Percentiles rank a stretch among this genome's conserved stretches.
phyloP scores from a whole-genome alignment of 2,888 invertebrate species.

The Acleris literana region DNA sequence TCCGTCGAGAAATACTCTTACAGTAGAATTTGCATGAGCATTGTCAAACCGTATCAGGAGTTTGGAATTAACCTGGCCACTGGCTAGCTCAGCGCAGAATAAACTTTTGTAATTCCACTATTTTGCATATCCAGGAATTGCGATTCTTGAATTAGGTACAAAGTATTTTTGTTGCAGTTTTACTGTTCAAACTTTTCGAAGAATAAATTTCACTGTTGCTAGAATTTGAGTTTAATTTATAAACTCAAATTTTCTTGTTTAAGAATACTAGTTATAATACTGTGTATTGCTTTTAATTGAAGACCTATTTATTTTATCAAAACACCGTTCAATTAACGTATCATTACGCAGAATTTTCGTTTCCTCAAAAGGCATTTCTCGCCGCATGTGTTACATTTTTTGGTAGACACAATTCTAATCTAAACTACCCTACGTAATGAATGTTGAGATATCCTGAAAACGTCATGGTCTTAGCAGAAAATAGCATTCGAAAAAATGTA shows the following conservation, averaged over 20 bases:
- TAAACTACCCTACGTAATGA: too few species aligned
- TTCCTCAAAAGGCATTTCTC: too few species aligned
- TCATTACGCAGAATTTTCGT: too few species aligned
- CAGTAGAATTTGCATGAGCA: conserved; percentile 79
- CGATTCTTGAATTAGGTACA: conserved; percentile 37
- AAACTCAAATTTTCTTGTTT: neutral
- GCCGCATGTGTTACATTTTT: too few species aligned
- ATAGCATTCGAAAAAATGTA: too few species aligned
- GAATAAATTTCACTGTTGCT: conserved; percentile 13
- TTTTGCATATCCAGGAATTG: conserved; percentile 59
- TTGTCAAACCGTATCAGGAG: conserved; percentile 79
- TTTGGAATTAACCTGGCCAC: conserved; percentile 66
- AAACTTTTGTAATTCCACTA: conserved; percentile 67
- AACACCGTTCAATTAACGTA: too few species aligned
- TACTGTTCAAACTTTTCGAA: conserved; percentile 13
- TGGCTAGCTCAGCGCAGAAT: conserved; percentile 64
- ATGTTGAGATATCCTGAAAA: too few species aligned
- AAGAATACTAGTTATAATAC: neutral
- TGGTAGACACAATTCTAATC: too few species aligned
- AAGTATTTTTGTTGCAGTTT: conserved; percentile 14
- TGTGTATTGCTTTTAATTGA: too few species aligned
- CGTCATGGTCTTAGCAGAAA: too few species aligned
- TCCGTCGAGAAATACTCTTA: conserved; percentile 68
- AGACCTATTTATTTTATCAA: too few species aligned
- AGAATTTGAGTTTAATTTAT: neutral